Evolutionary conservation across 2,113 vertebrate genomes (phyloP).

Genomic region (Carollia perspicillata): DNA sequence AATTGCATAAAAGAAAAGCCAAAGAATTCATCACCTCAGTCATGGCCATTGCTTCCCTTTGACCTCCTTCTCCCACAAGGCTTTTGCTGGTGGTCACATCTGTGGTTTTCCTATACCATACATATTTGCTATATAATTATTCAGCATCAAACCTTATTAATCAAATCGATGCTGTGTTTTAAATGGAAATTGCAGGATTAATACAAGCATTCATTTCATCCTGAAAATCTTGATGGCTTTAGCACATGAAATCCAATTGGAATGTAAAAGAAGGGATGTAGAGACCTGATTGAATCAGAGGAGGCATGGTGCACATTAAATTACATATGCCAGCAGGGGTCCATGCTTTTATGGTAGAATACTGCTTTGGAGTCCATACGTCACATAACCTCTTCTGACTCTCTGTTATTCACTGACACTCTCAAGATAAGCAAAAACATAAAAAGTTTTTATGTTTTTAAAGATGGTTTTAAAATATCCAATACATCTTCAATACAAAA

Average conservation of each 20-base stretch:
- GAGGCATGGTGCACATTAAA: conserved; percentile 91
- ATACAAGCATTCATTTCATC: conserved; percentile 99
- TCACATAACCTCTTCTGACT: conserved; percentile 75
- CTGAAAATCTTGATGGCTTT: conserved; percentile 99
- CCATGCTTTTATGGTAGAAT: conserved; percentile 84
- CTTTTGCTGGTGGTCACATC: conserved; percentile 95
- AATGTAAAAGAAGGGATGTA: conserved; percentile 96
- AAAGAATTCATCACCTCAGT: conserved; percentile 99
- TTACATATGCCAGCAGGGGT: conserved; percentile 90
- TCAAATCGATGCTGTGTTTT: conserved; percentile 99
- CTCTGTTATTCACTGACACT: conserved; percentile 64
- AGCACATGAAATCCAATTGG: conserved; percentile 97
- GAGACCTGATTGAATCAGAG: conserved; percentile 97
- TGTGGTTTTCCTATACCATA: conserved; percentile 95
- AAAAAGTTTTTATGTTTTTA: conserved; percentile 58
- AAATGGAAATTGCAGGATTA: conserved; percentile 99
- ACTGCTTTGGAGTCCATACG: conserved; percentile 73
- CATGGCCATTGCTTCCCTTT: conserved; percentile 99
- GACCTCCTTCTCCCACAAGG: conserved; percentile 96
- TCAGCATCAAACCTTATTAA: conserved; percentile 99
- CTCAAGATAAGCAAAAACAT: conserved; percentile 48
- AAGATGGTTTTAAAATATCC: conserved; percentile 16
- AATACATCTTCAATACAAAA: background rate
- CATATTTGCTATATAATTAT: conserved; percentile 97
- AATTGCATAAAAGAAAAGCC: conserved; percentile 98